Conservation (phyloP, 2,888 invertebrate species). For the Aphidoletes aphidimyza region DNA sequence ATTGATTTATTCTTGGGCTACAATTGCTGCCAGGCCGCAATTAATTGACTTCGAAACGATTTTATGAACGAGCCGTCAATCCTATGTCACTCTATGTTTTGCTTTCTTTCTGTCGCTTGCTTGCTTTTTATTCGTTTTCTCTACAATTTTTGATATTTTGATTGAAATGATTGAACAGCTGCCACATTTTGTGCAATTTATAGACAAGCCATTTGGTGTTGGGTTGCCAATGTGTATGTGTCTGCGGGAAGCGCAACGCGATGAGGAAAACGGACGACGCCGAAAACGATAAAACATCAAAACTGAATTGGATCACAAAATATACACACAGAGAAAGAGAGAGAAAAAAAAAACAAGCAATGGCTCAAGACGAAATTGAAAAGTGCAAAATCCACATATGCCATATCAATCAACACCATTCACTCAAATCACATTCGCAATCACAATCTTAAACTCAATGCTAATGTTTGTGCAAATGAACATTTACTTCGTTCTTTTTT, state of each 20-base stretch:
- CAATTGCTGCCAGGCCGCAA: too few relatives aligned
- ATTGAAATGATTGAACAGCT: not conserved
- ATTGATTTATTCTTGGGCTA: not conserved
- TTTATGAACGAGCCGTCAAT: not conserved
- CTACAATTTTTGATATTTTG: not conserved
- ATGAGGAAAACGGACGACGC: too few relatives aligned
- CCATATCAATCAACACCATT: slow-evolving; percentile 21
- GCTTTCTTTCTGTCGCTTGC: too few relatives aligned
- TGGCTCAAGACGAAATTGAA: too few relatives aligned
- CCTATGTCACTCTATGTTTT: not conserved
- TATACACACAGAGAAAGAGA: not conserved
- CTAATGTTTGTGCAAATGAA: slow-evolving; percentile 28
- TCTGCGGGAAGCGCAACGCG: not conserved
- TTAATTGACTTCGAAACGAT: not conserved
- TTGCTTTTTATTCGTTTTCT: too few relatives aligned
- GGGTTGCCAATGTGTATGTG: too few relatives aligned
- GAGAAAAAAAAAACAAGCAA: not conserved
- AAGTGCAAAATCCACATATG: slow-evolving; percentile 13
- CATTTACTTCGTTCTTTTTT: too few relatives aligned
- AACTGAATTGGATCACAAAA: not conserved
- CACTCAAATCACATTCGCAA: not conserved
- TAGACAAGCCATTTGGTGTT: not conserved
- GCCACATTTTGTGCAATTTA: slow-evolving; percentile 19
- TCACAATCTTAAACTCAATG: not conserved
- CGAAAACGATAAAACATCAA: not conserved